Percentiles rank a stretch among this genome's conserved stretches.
Evolutionary conservation across 2,113 vertebrate genomes (phyloP).

Genomic region (Hystrix cristata): DNA sequence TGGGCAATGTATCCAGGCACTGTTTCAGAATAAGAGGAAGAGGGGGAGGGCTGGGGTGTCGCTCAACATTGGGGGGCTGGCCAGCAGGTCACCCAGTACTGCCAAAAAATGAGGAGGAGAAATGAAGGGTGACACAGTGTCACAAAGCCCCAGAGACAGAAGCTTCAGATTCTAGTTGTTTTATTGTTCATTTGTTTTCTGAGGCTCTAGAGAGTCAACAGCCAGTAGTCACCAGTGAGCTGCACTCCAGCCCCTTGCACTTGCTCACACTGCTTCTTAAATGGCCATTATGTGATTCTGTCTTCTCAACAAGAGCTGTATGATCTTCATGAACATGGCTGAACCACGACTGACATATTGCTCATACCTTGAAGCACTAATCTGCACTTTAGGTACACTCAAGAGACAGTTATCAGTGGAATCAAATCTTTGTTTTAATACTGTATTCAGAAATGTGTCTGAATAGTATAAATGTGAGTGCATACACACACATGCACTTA

Average conservation of each 20-base stretch:
- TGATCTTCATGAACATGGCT: not conserved
- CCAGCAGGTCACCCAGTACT: too few species aligned
- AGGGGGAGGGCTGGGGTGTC: too few species aligned
- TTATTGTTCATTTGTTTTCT: too few species aligned
- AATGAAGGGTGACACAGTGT: too few species aligned
- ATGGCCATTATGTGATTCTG: not conserved
- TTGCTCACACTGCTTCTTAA: not conserved
- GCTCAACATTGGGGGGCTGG: too few species aligned
- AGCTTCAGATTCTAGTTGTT: too few species aligned
- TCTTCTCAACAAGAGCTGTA: not conserved
- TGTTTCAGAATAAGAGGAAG: too few species aligned
- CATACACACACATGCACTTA: not conserved
- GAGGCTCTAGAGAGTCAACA: too few species aligned
- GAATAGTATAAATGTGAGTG: not conserved
- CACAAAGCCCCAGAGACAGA: too few species aligned
- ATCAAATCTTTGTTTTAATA: not conserved
- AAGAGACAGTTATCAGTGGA: not conserved
- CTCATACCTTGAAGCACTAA: not conserved
- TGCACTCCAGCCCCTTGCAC: not conserved
- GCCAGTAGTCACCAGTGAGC: too few species aligned
- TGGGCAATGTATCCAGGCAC: not conserved
- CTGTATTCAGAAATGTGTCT: slow-evolving; percentile 5
- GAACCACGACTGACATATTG: not conserved
- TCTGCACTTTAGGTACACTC: not conserved
- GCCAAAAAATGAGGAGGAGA: too few species aligned